Base-by-base conservation (phyloP, 1,140 invertebrate species). In the Pemphigus obesinymphae region DNA sequence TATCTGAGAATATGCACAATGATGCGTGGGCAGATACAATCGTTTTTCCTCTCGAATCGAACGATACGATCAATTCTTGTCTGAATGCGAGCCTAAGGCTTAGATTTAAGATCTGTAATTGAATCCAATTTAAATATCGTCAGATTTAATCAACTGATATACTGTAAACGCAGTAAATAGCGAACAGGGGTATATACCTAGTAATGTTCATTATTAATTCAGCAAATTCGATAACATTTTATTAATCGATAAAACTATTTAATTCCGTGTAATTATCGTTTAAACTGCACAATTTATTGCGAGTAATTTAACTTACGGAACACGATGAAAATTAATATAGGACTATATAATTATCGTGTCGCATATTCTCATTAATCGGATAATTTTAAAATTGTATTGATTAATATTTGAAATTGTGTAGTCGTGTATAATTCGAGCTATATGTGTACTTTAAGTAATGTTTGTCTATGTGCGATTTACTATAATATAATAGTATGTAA, bases 141-240 rank as follows among this genome's bases (percentile, higher is more conserved):
- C 13, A 70, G 68, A 70, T 70, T 70, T 70, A 70, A 70, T 70
- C 68, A 70, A 70, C 23, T 45, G 68, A 70, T 70, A 70, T 26
- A 0, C 0, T 5, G 6, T 10, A 10, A 8, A 3, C 20, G n/a
- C 37, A 66, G 10, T 66, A 66, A 13, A 13, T 58, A 58, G 4
- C 29, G 7, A 23, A 23, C 7, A 61, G 10, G 17, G n/a, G 15
- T 20, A 50, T 11, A 45, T 11, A 45, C 10, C 8, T 45, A 45
- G 43, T 45, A 17, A 26, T 45, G 37, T 70, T 3, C 23, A 15
- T 43, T 70, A 70, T 70, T 26, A 45, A 70, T 70, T 70, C 40
- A 17, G 23, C 23, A 70, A 34, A 70, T 20, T 23, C 15, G 68
- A 70, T 45, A 43, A 26, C 45, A 45, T 70, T 45, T 26, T 43